A percentile compares a stretch with the other conserved stretches of the same genome.
Conservation (phyloP, 2,113 vertebrate species). For the Gadus macrocephalus region DNA sequence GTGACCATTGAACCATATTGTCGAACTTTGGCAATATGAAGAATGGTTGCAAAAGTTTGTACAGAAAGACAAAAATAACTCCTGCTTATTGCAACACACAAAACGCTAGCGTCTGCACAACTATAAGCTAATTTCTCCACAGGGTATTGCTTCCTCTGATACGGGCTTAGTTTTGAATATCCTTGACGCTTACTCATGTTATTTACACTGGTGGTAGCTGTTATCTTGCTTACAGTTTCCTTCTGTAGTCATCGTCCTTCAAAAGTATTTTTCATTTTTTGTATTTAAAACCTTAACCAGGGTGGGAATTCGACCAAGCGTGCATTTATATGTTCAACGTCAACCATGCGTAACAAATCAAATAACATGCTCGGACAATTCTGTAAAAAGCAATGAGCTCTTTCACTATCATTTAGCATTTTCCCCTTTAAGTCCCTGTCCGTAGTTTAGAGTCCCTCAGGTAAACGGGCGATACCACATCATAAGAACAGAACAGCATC, state of each 20-base stretch:
- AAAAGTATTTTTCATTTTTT: too few relatives aligned
- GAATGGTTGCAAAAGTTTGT: slow-evolving; percentile 1
- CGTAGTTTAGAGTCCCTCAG: slow-evolving; percentile 59
- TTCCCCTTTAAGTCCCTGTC: slow-evolving; percentile 8
- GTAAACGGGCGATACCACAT: slow-evolving; percentile 42
- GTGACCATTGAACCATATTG: slow-evolving; percentile 2
- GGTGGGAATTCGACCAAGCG: too few relatives aligned
- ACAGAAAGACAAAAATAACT: slow-evolving; percentile 6
- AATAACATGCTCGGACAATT: too few relatives aligned
- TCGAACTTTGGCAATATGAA: background rate
- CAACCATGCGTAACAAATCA: too few relatives aligned
- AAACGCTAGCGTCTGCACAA: slow-evolving; percentile 24
- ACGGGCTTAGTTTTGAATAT: slow-evolving; percentile 12
- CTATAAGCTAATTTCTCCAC: slow-evolving; percentile 30
- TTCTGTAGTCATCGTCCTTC: too few relatives aligned
- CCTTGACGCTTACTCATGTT: slow-evolving; percentile 3
- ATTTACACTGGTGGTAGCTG: slow-evolving; percentile 42
- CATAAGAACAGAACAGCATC: slow-evolving; percentile 24
- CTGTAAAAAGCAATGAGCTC: slow-evolving; percentile 1
- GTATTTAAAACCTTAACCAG: too few relatives aligned
- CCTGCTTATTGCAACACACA: slow-evolving; percentile 13
- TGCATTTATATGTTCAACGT: too few relatives aligned
- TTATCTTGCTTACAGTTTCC: slow-evolving; percentile 3
- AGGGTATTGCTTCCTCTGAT: slow-evolving; percentile 23
- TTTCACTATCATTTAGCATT: slow-evolving; percentile 13